These are phyloP conservation scores for Haemorhous mexicanus DNA, from an alignment of 2,113 vertebrate genomes.

Conservation along the genomic window DNA sequence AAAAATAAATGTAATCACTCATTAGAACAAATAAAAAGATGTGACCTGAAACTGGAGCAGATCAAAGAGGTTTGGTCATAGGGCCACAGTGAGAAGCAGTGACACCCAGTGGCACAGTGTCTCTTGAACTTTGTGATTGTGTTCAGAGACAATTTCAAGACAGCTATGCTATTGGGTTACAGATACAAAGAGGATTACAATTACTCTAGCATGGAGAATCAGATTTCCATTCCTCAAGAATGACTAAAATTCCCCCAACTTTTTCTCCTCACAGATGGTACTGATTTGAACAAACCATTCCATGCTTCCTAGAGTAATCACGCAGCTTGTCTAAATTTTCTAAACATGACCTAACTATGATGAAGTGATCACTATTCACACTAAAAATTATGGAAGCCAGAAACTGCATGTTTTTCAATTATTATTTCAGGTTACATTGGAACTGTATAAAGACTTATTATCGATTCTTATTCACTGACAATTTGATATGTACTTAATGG, in stretches of 20 bases:
- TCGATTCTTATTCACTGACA: neutral
- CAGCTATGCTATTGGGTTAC: slow-evolving; percentile 75
- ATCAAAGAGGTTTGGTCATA: neutral
- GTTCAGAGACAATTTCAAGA: slow-evolving; percentile 68
- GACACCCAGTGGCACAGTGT: slow-evolving; percentile 56
- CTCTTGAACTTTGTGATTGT: slow-evolving; percentile 58
- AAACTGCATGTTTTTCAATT: slow-evolving; percentile 54
- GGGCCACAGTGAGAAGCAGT: slow-evolving; percentile 40
- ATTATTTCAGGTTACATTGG: slow-evolving; percentile 16
- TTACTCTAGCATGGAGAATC: slow-evolving; percentile 78
- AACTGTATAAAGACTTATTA: neutral
- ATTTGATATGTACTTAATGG: neutral
- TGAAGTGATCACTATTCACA: slow-evolving; percentile 70
- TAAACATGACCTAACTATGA: slow-evolving; percentile 74
- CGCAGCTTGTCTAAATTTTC: slow-evolving; percentile 75
- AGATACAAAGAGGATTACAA: slow-evolving; percentile 79
- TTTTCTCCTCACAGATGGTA: slow-evolving; percentile 76
- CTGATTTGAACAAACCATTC: slow-evolving; percentile 75
- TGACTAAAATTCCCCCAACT: slow-evolving; percentile 71
- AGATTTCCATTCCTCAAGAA: slow-evolving; percentile 79
- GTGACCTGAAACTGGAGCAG: neutral
- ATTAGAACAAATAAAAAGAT: slow-evolving; percentile 2
- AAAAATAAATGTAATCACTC: neutral
- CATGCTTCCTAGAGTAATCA: slow-evolving; percentile 73
- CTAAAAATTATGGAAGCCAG: slow-evolving; percentile 23